Conservation (phyloP, 2,113 vertebrate genomes). For the Chunga burmeisteri region DNA sequence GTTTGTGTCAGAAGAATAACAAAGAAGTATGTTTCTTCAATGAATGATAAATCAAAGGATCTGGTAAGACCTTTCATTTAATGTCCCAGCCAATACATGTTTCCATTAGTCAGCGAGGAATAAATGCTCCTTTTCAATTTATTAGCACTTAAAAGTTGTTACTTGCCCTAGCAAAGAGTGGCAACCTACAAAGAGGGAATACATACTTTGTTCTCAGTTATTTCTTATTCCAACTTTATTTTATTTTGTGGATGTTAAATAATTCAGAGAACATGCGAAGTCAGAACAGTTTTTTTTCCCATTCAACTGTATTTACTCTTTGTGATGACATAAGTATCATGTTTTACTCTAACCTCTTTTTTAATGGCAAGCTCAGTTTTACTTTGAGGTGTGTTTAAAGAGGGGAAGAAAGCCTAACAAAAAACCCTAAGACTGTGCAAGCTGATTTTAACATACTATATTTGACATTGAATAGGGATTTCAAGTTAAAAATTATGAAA, state of each 20-base stretch:
- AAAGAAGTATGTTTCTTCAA: conserved; percentile 2
- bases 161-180: background rate
- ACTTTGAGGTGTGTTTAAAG: background rate
- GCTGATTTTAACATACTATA: background rate
- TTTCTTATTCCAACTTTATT: background rate
- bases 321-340: background rate
- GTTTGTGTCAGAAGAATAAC: background rate
- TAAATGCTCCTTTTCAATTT: conserved; percentile 12
- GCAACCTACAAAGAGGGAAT: background rate
- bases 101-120: background rate
- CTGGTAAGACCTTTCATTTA: background rate
- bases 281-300: background rate
- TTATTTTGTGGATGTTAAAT: background rate
- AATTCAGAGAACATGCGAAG: background rate
- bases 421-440: background rate
- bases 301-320: background rate
- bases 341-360: background rate
- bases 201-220: background rate
- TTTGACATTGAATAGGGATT: background rate
- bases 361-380: background rate
- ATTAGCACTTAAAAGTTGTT: background rate
- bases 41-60: conserved; percentile 5
- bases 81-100: background rate
- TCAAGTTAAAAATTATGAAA: background rate
- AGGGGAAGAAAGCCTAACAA: rapidly evolving